phyloP scores from a whole-genome alignment of 2,113 vertebrate genomes.

The Seriola quinqueradiata region DNA sequence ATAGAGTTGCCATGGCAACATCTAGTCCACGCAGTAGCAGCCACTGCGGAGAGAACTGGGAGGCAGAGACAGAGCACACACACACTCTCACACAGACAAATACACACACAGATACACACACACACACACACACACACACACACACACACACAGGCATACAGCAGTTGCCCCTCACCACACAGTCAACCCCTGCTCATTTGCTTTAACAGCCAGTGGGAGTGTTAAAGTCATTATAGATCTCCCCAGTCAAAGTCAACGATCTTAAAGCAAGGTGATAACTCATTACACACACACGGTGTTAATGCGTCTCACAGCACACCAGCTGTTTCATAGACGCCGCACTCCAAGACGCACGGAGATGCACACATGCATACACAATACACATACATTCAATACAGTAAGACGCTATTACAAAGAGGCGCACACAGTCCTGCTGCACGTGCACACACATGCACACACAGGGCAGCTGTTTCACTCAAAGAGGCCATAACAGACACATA shows the following conservation, averaged over 20 bases:
- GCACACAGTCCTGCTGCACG: neutral
- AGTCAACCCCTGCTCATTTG: slow-evolving; percentile 69
- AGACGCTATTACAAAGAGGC: slow-evolving; percentile 19
- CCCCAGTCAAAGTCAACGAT: slow-evolving; percentile 68
- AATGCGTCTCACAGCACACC: slow-evolving; percentile 61
- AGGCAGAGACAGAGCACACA: slow-evolving; percentile 32
- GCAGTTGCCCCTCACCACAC: slow-evolving; percentile 37
- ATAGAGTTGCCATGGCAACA: slow-evolving; percentile 79
- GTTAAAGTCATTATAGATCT: slow-evolving; percentile 70
- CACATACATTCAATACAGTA: neutral
- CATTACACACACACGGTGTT: slow-evolving; percentile 59
- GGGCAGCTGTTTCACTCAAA: slow-evolving; percentile 13
- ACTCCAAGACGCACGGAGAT: neutral
- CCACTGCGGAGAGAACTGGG: slow-evolving; percentile 62
- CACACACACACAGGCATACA: slow-evolving; percentile 17
- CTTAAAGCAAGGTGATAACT: slow-evolving; percentile 75
- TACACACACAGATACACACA: slow-evolving; percentile 12
- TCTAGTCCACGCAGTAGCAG: slow-evolving; percentile 60
- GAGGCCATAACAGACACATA: neutral
- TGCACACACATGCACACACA: neutral
- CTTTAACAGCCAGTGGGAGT: slow-evolving; percentile 72
- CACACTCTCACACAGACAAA: slow-evolving; percentile 8
- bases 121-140: slow-evolving; percentile 26
- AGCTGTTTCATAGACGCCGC: slow-evolving; percentile 52
- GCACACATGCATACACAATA: neutral